Evolutionary conservation across 2,113 vertebrate genomes (phyloP).

Genomic region (Amphiprion percula): DNA sequence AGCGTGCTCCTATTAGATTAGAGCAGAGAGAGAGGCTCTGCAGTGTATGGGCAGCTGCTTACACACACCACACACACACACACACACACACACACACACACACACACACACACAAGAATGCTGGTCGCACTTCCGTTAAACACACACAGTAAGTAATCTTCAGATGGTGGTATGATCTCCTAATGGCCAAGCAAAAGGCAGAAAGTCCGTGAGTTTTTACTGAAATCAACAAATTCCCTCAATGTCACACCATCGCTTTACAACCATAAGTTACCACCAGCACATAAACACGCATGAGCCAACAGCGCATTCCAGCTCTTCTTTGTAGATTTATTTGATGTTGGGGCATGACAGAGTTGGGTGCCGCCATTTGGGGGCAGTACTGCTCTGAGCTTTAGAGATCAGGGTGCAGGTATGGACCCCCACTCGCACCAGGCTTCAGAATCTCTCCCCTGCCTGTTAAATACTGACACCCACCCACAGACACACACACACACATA

Average conservation of each 20-base stretch:
- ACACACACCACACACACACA: conserved; percentile 40
- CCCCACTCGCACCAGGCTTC: conserved; percentile 65
- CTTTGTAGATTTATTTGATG: conserved; percentile 36
- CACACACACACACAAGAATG: conserved; percentile 48
- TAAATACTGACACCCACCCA: conserved; percentile 75
- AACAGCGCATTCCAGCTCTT: conserved; percentile 27
- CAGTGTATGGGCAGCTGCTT: conserved; percentile 64
- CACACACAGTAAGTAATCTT: conserved; percentile 35
- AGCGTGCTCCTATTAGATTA: conserved; percentile 82
- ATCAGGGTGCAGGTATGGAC: conserved; percentile 52
- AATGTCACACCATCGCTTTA: conserved; percentile 35
- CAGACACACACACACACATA: conserved; percentile 53
- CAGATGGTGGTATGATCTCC: conserved; percentile 52
- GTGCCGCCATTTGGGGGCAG: conserved; percentile 78
- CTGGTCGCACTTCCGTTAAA: conserved; percentile 42
- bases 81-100: conserved; percentile 20
- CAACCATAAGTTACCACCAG: conserved; percentile 6
- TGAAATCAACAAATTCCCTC: conserved; percentile 38
- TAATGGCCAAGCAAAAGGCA: conserved; percentile 32
- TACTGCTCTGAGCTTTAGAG: conserved; percentile 62
- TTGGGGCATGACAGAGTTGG: conserved; percentile 24
- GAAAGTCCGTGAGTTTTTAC: conserved; percentile 21
- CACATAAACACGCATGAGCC: conserved; percentile 32
- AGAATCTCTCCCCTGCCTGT: conserved; percentile 76
- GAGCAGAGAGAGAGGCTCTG: conserved; percentile 69